phyloP scores from a whole-genome alignment of 2,113 vertebrate genomes.

The Rhinichthys klamathensis region DNA sequence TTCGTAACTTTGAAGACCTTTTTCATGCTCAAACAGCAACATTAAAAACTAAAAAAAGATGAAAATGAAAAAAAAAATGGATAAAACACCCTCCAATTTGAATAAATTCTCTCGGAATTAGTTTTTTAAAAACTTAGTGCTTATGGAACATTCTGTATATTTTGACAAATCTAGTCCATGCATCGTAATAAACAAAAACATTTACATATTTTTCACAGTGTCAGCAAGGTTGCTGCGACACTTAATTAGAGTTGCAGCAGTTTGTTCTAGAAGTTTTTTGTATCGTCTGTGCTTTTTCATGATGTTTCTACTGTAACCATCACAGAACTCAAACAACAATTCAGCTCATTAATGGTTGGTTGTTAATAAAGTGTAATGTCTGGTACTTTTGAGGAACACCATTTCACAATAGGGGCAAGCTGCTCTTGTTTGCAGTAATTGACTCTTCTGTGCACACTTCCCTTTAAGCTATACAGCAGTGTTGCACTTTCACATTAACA shows the following conservation, averaged over 20 bases:
- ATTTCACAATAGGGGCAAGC: conserved; percentile 22
- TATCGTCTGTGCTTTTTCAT: neutral
- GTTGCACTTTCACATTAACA: conserved; percentile 14
- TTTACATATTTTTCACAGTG: neutral
- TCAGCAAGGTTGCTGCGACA: conserved; percentile 8
- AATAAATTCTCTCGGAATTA: neutral
- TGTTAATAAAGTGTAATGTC: conserved; percentile 34
- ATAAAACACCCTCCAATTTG: neutral
- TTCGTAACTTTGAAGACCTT: too few species aligned
- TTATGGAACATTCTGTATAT: neutral
- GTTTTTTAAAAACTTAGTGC: neutral
- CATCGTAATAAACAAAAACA: neutral
- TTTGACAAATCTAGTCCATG: conserved; percentile 2
- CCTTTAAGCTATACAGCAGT: neutral
- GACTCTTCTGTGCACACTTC: conserved; percentile 13
- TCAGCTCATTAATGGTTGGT: conserved; percentile 41
- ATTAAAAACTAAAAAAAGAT: too few species aligned
- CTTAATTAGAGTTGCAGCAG: neutral
- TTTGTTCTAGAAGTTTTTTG: neutral
- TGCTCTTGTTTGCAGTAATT: conserved; percentile 33
- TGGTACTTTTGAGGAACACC: conserved; percentile 30
- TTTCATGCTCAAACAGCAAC: too few species aligned
- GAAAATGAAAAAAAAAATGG: too few species aligned
- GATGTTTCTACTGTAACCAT: neutral
- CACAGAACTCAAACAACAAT: neutral